Percentiles rank a stretch among this genome's conserved stretches.
phyloP scores from a whole-genome alignment of 2,113 vertebrate genomes.

The Pollimyrus isidori region DNA sequence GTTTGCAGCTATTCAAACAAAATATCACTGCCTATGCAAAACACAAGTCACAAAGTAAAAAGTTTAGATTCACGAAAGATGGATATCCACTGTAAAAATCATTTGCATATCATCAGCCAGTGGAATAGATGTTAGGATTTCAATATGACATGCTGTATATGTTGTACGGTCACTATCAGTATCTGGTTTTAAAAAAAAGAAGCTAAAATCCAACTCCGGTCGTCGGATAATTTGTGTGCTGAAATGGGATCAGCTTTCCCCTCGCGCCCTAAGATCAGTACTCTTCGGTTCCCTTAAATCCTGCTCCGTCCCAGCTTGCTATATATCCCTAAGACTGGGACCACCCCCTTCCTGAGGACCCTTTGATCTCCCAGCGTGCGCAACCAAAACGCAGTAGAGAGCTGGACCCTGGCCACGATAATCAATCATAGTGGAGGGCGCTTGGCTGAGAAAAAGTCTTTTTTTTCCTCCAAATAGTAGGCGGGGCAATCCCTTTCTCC shows the following conservation, averaged over 20 bases:
- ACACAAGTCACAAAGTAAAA: not conserved
- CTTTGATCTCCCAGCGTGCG: slow-evolving; percentile 61
- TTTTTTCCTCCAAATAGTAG: slow-evolving; percentile 27
- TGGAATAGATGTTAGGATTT: not conserved
- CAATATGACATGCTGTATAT: not conserved
- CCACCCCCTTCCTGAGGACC: slow-evolving; percentile 56
- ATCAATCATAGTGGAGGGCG: slow-evolving; percentile 57
- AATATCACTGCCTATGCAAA: slow-evolving; percentile 6
- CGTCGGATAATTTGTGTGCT: not conserved
- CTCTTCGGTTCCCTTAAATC: slow-evolving; percentile 48
- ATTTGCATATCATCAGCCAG: slow-evolving; percentile 38
- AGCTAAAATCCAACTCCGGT: not conserved
- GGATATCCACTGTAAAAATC: slow-evolving; percentile 52
- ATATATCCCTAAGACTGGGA: slow-evolving; percentile 50
- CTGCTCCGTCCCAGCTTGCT: slow-evolving; percentile 40
- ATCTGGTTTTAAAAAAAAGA: not conserved
- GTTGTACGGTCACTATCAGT: not conserved
- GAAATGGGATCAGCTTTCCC: slow-evolving; percentile 35
- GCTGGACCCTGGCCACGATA: slow-evolving; percentile 54
- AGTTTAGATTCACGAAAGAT: not conserved
- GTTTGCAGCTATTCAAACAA: not conserved
- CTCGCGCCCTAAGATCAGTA: slow-evolving; percentile 17
- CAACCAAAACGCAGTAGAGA: slow-evolving; percentile 54
- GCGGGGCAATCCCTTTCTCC: not conserved
- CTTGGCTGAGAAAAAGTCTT: slow-evolving; percentile 26